These are phyloP conservation scores for Bos indicus DNA, from an alignment of 2,113 vertebrate genomes.

Conservation along the genomic window DNA sequence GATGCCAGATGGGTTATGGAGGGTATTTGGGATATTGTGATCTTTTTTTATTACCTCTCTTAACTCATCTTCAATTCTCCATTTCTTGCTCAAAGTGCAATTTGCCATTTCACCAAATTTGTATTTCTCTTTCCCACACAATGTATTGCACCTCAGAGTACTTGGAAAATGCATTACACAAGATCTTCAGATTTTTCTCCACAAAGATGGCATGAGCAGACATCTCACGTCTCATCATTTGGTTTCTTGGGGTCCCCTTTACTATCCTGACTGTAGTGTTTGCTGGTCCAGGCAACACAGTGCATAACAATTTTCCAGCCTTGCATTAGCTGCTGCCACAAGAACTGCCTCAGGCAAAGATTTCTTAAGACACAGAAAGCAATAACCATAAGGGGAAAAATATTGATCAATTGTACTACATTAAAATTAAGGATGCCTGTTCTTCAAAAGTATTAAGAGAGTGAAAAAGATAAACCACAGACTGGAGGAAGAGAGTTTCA, in stretches of 20 bases:
- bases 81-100: not conserved
- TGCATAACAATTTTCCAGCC: constrained; percentile 62
- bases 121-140: not conserved
- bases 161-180: constrained; percentile 83
- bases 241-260: constrained; percentile 85
- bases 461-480: not conserved
- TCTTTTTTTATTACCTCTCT: not conserved
- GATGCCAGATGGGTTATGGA: not conserved
- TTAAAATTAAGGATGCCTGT: not conserved
- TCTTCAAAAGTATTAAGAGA: not conserved
- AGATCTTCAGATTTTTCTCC: constrained; percentile 82
- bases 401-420: not conserved
- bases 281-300: constrained; percentile 73
- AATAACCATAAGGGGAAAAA: not conserved
- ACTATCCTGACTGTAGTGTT: constrained; percentile 82
- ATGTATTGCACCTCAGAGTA: constrained; percentile 81
- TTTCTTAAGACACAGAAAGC: constrained; percentile 19
- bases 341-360: constrained; percentile 74
- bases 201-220: constrained; percentile 85
- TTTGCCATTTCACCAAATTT: not conserved
- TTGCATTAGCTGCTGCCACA: constrained; percentile 81
- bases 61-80: not conserved
- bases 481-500: not conserved
- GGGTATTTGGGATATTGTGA: not conserved
- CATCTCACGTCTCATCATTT: constrained; percentile 85